Percentiles rank a stretch among this genome's conserved stretches.
These are phyloP conservation scores for pig (Sus scrofa) DNA, from an alignment of 2,113 vertebrate genomes.

Conservation along the genomic window T2T-Sscrofa CM000819.6:98965001-98965500, in stretches of 20 bases:
- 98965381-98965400: neutral
- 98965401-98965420: neutral
- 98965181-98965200: conserved; percentile 58
- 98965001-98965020: conserved; percentile 33
- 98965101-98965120: conserved; percentile 30
- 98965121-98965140: conserved; percentile 59
- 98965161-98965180: conserved; percentile 77
- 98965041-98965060: conserved; percentile 33
- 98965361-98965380: conserved; percentile 30
- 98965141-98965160: conserved; percentile 22
- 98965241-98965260: conserved; percentile 45
- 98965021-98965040: neutral
- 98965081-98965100: neutral
- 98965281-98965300: neutral
- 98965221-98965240: conserved; percentile 34
- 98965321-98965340: neutral
- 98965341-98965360: neutral
- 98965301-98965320: neutral
- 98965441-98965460: neutral
- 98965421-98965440: conserved; percentile 7
- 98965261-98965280: conserved; percentile 36
- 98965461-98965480: neutral
- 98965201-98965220: conserved; percentile 63
- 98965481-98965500: neutral
- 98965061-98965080: neutral